Base-by-base conservation (phyloP, 2,113 vertebrate genomes). In the Ammodytes marinus region DNA sequence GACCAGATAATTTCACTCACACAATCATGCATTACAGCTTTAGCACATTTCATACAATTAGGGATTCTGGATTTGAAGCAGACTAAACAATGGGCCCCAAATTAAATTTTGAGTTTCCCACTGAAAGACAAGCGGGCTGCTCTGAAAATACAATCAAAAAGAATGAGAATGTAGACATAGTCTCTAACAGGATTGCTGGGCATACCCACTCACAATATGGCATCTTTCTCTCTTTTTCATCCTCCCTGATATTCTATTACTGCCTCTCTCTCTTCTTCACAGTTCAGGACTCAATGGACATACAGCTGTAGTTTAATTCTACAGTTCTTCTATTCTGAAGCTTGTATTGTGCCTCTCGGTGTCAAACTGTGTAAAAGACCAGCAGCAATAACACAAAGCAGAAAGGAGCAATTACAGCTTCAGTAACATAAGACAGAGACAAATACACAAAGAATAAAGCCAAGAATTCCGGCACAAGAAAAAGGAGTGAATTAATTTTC, bases 61-160 rank as follows among this genome's bases (percentile, higher is more conserved):
- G 76, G 89, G 89, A 91, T 91, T 93, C 90, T 94, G 91, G 91
- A 91, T 92, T 92, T 90, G 85, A 89, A 87, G 75, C 87, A 87
- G 86, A 90, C 86, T 88, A 92, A 92, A 93, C 92, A 93, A 94
- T 92, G 82, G 91, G 60, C 77, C 83, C 27, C 86, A 94, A 94
- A 94, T 94, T 94, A 94, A 94, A 93, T 94, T 93, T 92, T 86
- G 76, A 92, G 78, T 92, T 91, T 92, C 85, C 85, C 77, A 80
- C 74, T 82, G 71, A 91, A 90, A 89, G 89, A 81, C 70, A 54
- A 87, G 88, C 77, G 77, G 67, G 77, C 84, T 84, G 83, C 78
- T 85, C 86, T 81, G 86, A 88, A 93, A 92, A 89, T 86, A 91
- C 86, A 94, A 91, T 92, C 84, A 79, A 85, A 88, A 71, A 86